A percentile compares a stretch with the other conserved stretches of the same genome.
phyloP scores from a whole-genome alignment of 2,113 vertebrate genomes.

The Brachyhypopomus occidentalis region DNA sequence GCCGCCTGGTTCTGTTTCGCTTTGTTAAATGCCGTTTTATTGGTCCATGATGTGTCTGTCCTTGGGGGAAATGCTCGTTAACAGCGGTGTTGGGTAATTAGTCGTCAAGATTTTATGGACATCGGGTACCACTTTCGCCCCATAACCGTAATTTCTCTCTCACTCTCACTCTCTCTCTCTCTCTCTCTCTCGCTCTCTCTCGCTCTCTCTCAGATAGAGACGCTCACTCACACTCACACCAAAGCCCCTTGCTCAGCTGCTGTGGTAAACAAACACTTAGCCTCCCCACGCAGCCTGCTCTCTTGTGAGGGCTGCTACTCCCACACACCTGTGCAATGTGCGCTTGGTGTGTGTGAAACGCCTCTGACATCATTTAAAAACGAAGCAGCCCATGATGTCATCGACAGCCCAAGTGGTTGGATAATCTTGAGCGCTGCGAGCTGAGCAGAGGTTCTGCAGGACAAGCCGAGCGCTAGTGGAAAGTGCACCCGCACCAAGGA shows the following conservation, averaged over 20 bases:
- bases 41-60: constrained; percentile 60
- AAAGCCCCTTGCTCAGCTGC: constrained; percentile 30
- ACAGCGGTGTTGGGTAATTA: constrained; percentile 65
- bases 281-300: not conserved
- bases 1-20: constrained; percentile 53
- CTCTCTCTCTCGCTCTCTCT: not conserved
- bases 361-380: constrained; percentile 29
- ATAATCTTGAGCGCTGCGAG: not conserved
- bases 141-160: constrained; percentile 8
- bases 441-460: constrained; percentile 3
- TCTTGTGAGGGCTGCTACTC: not conserved
- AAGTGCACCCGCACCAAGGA: not conserved
- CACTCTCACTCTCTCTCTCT: not conserved
- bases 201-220: not conserved
- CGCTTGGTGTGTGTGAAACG: constrained; percentile 14
- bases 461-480: not conserved
- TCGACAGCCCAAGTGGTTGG: not conserved
- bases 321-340: not conserved
- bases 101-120: constrained; percentile 60
- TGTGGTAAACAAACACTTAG: constrained; percentile 22
- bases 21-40: constrained; percentile 58
- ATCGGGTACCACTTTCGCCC: constrained; percentile 36
- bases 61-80: constrained; percentile 63
- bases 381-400: not conserved
- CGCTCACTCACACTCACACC: constrained; percentile 9